Evolutionary conservation across 2,888 invertebrate genomes (phyloP).

Genomic region (Netelia inedita): DNA sequence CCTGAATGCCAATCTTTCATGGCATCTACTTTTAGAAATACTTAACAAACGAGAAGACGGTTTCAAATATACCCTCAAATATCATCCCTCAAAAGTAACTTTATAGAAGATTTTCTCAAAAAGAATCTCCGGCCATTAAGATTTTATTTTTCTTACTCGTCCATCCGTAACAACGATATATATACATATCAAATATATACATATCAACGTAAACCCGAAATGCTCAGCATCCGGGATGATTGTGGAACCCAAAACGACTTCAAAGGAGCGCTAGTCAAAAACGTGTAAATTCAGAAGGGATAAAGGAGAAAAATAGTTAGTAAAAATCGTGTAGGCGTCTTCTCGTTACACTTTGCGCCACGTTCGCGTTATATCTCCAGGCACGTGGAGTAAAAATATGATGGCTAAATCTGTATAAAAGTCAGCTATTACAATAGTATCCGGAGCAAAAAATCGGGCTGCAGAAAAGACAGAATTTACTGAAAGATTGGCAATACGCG

Average conservation of each 20-base stretch:
- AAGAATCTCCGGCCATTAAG: background rate
- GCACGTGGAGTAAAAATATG: no score
- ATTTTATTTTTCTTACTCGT: background rate
- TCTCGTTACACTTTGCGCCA: no score
- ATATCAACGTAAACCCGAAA: background rate
- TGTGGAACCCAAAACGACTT: background rate
- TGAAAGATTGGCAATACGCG: background rate
- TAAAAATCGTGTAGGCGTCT: background rate
- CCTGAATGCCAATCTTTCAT: slow-evolving; percentile 9
- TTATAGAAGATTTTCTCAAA: background rate
- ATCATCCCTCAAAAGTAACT: background rate
- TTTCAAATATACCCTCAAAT: background rate
- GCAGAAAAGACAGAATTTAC: background rate
- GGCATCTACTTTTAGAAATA: background rate
- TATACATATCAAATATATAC: background rate
- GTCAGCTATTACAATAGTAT: background rate
- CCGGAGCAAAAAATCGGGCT: background rate
- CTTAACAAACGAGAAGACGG: background rate
- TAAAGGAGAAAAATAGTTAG: background rate
- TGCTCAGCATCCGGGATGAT: background rate
- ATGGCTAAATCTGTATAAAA: background rate
- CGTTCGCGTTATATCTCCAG: no score
- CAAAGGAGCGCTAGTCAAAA: background rate
- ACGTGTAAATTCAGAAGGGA: background rate
- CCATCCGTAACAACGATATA: background rate